Base-by-base conservation (phyloP, 2,888 invertebrate genomes). In the Ochropleura leucogaster region DNA sequence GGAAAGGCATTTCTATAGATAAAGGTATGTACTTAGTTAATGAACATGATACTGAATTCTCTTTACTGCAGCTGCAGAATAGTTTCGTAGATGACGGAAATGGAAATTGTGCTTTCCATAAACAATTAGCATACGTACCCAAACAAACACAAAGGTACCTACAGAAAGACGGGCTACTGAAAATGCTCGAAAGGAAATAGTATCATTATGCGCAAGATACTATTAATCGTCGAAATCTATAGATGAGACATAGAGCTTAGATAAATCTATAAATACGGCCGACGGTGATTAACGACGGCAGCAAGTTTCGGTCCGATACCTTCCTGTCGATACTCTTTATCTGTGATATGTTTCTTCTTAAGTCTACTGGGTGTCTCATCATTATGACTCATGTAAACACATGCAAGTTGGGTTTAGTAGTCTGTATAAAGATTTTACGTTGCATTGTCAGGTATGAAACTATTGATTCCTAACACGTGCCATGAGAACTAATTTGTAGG, bases 1-100 rank as follows among this genome's bases (percentile, higher is more conserved):
- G 59, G 57, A 70, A 68, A 68, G 64, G n/a, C 59, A 67, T 72
- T 66, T 63, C 62, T 67, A 40, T 53, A 69, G 14, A 51, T 44
- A 68, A 30, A 30, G 30, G 1, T 30, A 30, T 30, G 30, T 0
- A 10, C 44, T 40, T 40, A 18, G 51, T 67, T 30, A 51, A 49
- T 55, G 3, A 59, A 30, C 8, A 51, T 30, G 10, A 53, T 60
- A 57, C 30, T 47, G 6, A 60, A 64, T 49, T 46, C 2, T 7
- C 7, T 67, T 20, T 64, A 55, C 10, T 5, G 14, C 9, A 64
- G 63, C 30, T 10, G 18, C 8, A 57, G 49, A 53, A 5, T 40
- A 78, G 42, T 30, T 53, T 72, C 16, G 9, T 53, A n/a, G 12
- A 51, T 12, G 42, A 49, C 14, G 40, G 1, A 40, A 66, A 42